Evolutionary conservation across 2,113 vertebrate genomes (phyloP).

Genomic region (Edolisoma coerulescens): DNA sequence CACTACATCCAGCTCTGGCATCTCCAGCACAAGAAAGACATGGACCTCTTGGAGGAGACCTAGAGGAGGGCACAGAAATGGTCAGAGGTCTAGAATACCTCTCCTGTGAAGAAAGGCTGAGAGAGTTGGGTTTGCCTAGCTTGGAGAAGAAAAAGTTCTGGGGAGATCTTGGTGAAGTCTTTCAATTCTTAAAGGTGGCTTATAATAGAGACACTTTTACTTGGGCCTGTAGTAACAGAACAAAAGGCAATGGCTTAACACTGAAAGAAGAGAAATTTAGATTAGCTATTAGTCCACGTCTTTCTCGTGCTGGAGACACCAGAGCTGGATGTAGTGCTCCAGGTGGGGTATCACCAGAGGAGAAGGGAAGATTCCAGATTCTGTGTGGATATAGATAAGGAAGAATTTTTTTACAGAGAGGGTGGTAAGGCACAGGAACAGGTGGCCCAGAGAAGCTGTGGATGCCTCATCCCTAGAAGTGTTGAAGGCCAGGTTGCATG

Average conservation of each 20-base stretch:
- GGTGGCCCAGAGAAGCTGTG: neutral
- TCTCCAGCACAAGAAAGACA: neutral
- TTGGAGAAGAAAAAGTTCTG: neutral
- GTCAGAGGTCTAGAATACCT: neutral
- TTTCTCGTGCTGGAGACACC: no score
- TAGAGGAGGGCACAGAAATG: neutral
- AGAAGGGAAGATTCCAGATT: no score
- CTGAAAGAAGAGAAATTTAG: neutral
- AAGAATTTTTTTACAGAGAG: neutral
- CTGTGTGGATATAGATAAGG: no score
- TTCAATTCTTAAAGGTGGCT: accelerated
- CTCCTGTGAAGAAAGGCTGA: neutral
- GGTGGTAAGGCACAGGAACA: neutral
- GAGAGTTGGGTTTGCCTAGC: neutral
- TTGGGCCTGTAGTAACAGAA: neutral
- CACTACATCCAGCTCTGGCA: neutral
- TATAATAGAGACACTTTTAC: neutral
- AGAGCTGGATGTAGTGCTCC: no score
- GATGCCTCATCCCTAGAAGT: neutral
- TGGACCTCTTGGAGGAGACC: neutral
- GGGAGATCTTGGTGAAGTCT: neutral
- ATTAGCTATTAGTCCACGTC: neutral
- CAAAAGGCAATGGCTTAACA: neutral
- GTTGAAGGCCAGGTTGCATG: no score
- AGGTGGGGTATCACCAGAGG: no score